phyloP scores from a whole-genome alignment of 2,888 invertebrate species.

The Cordylochernes scorpioides region DNA sequence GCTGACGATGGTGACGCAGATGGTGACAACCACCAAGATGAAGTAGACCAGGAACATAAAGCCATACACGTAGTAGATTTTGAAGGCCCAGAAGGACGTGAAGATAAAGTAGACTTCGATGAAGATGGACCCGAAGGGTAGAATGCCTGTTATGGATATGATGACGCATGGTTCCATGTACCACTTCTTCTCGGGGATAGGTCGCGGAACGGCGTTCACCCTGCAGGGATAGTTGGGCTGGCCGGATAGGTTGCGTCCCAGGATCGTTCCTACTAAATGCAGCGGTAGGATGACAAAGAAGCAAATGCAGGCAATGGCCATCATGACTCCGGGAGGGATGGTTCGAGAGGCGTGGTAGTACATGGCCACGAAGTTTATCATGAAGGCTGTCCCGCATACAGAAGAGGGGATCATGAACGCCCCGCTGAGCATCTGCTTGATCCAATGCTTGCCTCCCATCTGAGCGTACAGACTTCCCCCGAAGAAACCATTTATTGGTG shows the following conservation, averaged over 20 bases:
- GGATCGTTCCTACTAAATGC: conserved; percentile 80
- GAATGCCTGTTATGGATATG: conserved; percentile 71
- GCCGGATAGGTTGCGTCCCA: conserved; percentile 82
- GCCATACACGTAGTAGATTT: conserved; percentile 98
- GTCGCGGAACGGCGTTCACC: conserved; percentile 90
- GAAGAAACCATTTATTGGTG: conserved; percentile 91
- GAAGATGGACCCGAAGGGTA: conserved; percentile 97
- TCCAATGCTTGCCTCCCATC: conserved; percentile 76
- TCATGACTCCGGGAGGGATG: conserved; percentile 96
- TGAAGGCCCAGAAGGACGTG: conserved; percentile 99
- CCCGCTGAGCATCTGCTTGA: conserved; percentile 83
- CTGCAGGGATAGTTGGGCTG: conserved; percentile 93
- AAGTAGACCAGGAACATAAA: conserved; percentile 87
- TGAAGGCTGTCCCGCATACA: conserved; percentile 88
- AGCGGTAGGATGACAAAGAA: conserved; percentile 89
- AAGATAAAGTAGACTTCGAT: conserved; percentile 99
- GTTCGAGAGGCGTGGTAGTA: conserved; percentile 97
- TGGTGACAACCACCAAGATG: conserved; percentile 83
- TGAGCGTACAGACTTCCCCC: conserved; percentile 88
- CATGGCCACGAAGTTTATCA: conserved; percentile 96
- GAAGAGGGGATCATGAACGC: conserved; percentile 74
- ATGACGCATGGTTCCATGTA: conserved; percentile 95
- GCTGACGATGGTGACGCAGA: conserved; percentile 99
- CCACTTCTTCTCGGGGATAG: conserved; percentile 93
- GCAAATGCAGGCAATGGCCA: conserved; percentile 90